Evolutionary conservation across 2,797 vertebrate genomes (phyloP).

Genomic region (Cossypha caffra): DNA sequence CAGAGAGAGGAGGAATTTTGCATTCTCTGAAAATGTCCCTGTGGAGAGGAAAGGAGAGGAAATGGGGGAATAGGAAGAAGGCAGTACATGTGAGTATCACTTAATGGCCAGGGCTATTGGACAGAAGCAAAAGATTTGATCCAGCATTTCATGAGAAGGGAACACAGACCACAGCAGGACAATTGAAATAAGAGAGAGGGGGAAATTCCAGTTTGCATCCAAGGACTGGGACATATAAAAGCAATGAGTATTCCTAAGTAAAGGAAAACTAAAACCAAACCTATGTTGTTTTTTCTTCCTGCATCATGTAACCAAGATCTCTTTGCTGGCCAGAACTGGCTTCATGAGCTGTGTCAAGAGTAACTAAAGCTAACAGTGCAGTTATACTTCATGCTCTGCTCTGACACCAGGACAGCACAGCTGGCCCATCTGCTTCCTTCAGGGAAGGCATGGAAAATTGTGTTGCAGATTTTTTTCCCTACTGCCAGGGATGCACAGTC

Average conservation of each 20-base stretch:
- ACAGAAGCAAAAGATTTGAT: background rate
- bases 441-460: background rate
- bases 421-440: background rate
- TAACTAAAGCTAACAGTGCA: background rate
- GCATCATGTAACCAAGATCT: background rate
- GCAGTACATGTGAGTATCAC: rapidly evolving
- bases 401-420: background rate
- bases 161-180: background rate
- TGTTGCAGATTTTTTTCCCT: background rate
- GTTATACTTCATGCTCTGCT: background rate
- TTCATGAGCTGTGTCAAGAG: background rate
- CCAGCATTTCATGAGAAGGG: background rate
- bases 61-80: background rate
- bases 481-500: background rate
- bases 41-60: background rate
- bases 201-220: background rate
- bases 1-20: background rate
- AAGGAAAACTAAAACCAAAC: background rate
- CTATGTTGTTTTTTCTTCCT: background rate
- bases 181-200: background rate
- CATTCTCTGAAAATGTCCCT: background rate
- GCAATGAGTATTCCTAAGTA: background rate
- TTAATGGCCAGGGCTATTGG: background rate
- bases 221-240: background rate
- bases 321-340: background rate